phyloP scores from a whole-genome alignment of 2,888 invertebrate species.

The Chesias legatella region DNA sequence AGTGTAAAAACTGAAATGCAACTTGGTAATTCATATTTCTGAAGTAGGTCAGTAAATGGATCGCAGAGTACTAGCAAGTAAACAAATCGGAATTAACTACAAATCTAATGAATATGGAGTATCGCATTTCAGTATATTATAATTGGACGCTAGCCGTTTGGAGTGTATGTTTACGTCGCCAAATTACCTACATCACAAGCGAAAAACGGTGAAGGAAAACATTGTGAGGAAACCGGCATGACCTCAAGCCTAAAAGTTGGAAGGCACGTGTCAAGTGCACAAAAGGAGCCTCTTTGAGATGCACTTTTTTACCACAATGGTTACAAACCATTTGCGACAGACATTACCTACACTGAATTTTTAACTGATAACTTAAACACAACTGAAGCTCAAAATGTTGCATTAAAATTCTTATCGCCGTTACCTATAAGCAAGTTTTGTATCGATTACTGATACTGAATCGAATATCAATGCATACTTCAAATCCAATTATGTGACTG shows the following conservation, averaged over 20 bases:
- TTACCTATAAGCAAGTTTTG: constrained; percentile 19
- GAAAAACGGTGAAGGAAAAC: too few species aligned
- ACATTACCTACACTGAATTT: too few species aligned
- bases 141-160: constrained; percentile 22
- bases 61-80: constrained; percentile 18
- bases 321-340: too few species aligned
- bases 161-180: constrained; percentile 14
- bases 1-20: too few species aligned
- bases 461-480: constrained; percentile 29
- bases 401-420: constrained; percentile 30
- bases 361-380: background rate
- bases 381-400: background rate
- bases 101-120: constrained; percentile 20
- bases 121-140: constrained; percentile 26
- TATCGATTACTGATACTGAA: constrained; percentile 24
- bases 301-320: too few species aligned
- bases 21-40: too few species aligned
- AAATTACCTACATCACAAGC: constrained; percentile 1
- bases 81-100: constrained; percentile 19
- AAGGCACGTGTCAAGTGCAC: too few species aligned
- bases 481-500: constrained; percentile 26
- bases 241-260: too few species aligned
- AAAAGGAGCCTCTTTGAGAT: too few species aligned
- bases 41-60: background rate
- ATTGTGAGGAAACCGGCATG: too few species aligned